Percentiles rank a stretch among this genome's conserved stretches.
Conservation (phyloP, 2,797 vertebrate genomes). For the Sardinella longiceps region DNA sequence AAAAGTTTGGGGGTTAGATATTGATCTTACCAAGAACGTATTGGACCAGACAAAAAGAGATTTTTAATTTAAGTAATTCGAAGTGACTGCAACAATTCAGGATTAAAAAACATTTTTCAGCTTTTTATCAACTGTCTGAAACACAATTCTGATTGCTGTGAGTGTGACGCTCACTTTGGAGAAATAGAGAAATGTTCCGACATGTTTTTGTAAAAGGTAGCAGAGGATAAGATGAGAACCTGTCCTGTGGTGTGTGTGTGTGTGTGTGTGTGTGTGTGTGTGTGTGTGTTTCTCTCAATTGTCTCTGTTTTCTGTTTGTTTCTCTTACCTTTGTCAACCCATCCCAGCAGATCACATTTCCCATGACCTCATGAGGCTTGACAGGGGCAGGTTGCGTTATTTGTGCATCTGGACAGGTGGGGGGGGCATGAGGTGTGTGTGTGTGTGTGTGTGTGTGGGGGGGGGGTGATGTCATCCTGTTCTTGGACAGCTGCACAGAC, state of each 20-base stretch:
- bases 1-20: background rate
- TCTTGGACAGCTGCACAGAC: background rate
- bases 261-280: no score
- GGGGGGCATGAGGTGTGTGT: no score
- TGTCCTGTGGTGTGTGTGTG: background rate
- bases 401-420: background rate
- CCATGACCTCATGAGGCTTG: background rate
- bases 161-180: no score
- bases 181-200: background rate
- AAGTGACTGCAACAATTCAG: no score
- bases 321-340: background rate
- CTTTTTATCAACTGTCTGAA: no score
- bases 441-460: no score
- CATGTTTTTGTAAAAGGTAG: background rate
- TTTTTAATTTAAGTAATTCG: background rate
- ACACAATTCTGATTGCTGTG: no score
- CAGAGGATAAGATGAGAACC: background rate
- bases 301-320: background rate
- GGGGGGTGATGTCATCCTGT: background rate
- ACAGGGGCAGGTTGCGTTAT: background rate
- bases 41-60: background rate
- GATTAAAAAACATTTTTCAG: no score
- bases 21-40: background rate
- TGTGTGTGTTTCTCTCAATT: no score
- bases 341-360: background rate